A percentile compares a stretch with the other conserved stretches of the same genome.
phyloP scores from a whole-genome alignment of 2,888 invertebrate species.

The Calliphora vomitoria region DNA sequence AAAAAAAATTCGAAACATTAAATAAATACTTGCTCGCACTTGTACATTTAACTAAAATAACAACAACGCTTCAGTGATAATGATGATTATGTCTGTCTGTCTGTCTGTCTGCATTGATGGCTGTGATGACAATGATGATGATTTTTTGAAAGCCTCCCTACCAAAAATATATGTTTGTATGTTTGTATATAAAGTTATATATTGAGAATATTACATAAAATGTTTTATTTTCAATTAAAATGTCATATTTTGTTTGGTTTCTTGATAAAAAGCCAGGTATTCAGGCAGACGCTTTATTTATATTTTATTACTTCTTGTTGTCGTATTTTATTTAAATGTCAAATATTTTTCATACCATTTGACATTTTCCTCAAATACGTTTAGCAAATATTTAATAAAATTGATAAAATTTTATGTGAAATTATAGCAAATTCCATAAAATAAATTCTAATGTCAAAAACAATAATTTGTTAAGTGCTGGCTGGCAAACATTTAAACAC shows the following conservation, averaged over 20 bases:
- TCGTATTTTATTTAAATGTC: background rate
- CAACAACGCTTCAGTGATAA: background rate
- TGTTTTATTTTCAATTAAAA: background rate
- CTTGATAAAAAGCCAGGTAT: background rate
- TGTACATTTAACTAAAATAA: background rate
- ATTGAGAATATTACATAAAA: background rate
- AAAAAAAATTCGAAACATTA: background rate
- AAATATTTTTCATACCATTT: background rate
- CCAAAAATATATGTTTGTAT: background rate
- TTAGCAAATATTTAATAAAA: background rate
- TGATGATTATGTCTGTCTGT: background rate
- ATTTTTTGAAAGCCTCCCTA: background rate
- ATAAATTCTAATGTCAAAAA: conserved; percentile 44
- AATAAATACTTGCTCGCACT: background rate
- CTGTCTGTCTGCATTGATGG: background rate
- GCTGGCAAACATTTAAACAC: conserved; percentile 9
- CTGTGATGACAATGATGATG: conserved; percentile 5
- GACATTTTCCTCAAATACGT: background rate
- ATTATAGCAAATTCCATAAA: conserved; percentile 50
- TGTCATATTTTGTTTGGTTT: conserved; percentile 15
- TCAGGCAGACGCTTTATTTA: no score
- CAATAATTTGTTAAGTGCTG: conserved; percentile 50
- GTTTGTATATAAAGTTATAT: background rate
- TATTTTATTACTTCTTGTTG: background rate
- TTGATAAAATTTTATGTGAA: conserved; percentile 25